Evolutionary conservation across 2,797 vertebrate genomes (phyloP).

Genomic region (Urosaurus nigricauda): DNA sequence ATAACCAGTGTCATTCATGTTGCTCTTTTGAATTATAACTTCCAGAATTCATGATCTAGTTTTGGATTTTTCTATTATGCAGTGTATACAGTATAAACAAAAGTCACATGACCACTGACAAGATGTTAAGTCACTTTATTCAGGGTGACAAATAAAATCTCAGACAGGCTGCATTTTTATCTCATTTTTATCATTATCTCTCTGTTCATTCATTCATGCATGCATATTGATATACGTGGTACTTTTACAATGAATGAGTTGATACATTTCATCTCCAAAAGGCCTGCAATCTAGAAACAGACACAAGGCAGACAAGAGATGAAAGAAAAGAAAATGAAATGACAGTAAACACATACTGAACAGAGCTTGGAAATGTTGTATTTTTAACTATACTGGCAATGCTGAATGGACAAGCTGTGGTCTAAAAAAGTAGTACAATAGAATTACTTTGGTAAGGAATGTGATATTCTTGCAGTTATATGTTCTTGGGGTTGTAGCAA

Average conservation of each 20-base stretch:
- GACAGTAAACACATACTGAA: not conserved
- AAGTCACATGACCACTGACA: no score
- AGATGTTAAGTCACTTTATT: conserved; percentile 59
- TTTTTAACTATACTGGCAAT: no score
- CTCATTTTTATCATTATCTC: conserved; percentile 6
- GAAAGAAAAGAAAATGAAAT: not conserved
- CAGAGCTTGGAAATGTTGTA: no score
- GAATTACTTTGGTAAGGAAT: not conserved
- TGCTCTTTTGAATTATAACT: no score
- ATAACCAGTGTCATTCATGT: no score
- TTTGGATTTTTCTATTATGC: no score
- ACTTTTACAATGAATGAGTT: not conserved
- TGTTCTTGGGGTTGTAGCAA: not conserved
- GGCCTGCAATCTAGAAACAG: not conserved
- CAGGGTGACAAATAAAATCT: conserved; percentile 44
- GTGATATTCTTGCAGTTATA: not conserved
- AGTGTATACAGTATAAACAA: no score
- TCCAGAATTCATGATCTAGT: no score
- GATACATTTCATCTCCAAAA: not conserved
- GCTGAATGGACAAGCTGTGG: no score
- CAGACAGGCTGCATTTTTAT: conserved; percentile 30
- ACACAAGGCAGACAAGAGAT: not conserved
- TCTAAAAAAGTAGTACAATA: no score
- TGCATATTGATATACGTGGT: no score
- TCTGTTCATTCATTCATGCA: not conserved